These are phyloP conservation scores for Euzophera pinguis DNA, from an alignment of 2,888 invertebrate genomes.

Conservation along the genomic window DNA sequence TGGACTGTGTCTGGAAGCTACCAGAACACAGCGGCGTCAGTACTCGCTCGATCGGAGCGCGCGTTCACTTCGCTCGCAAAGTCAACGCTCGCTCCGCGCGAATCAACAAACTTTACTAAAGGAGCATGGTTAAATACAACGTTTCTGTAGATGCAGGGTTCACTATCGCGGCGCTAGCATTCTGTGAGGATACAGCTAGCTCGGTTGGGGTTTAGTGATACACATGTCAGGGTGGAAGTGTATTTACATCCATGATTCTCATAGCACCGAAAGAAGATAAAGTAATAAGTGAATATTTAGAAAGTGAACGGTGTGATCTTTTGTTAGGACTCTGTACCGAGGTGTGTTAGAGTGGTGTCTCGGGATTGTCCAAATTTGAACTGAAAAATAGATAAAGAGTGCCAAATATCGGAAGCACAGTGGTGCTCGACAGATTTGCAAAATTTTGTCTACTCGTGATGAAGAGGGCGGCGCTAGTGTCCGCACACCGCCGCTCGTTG, in stretches of 20 bases:
- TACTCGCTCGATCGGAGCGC: constrained; percentile 24
- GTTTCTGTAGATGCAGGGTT: constrained; percentile 25
- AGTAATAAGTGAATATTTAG: constrained; percentile 26
- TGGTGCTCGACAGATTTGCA: constrained; percentile 71
- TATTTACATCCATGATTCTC: constrained; percentile 39
- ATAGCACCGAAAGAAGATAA: constrained; percentile 28
- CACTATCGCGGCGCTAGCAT: constrained; percentile 20
- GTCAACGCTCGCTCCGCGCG: constrained; percentile 10
- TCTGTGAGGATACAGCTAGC: constrained; percentile 20
- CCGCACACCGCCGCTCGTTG: constrained; percentile 48
- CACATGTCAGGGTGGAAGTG: constrained; percentile 30
- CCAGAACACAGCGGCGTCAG: constrained; percentile 71
- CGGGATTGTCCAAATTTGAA: constrained; percentile 45
- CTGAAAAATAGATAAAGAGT: constrained; percentile 65
- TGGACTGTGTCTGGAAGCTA: constrained; percentile 92
- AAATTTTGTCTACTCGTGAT: constrained; percentile 69
- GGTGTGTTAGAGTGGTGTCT: constrained; percentile 46
- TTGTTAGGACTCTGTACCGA: constrained; percentile 21
- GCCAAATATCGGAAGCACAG: constrained; percentile 75
- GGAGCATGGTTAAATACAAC: constrained; percentile 25
- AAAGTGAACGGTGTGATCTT: constrained; percentile 41
- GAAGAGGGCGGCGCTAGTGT: constrained; percentile 46
- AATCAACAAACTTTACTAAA: not conserved
- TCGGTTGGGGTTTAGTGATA: constrained; percentile 17
- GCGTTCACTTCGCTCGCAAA: constrained; percentile 14